phyloP scores from a whole-genome alignment of 2,113 vertebrate species.

The Lagenorhynchus albirostris region DNA sequence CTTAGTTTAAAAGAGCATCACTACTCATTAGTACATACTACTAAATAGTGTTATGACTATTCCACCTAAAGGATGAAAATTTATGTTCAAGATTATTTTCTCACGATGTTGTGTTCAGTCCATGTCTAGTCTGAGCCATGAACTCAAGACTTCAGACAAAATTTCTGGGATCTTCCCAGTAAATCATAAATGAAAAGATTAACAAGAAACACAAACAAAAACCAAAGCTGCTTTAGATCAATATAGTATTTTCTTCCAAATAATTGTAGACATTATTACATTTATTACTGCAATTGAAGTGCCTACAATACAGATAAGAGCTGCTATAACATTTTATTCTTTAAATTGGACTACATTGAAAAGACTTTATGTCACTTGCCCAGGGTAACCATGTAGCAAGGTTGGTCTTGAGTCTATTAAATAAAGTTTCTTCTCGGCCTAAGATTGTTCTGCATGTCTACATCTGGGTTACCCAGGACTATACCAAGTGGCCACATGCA shows the following conservation, averaged over 20 bases:
- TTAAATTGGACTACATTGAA: neutral
- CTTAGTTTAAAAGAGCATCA: neutral
- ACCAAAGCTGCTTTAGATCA: neutral
- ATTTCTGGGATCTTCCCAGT: neutral
- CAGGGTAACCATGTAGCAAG: neutral
- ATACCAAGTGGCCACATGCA: neutral
- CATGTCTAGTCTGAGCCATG: neutral
- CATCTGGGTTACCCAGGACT: neutral
- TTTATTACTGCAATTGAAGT: neutral
- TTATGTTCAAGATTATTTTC: neutral
- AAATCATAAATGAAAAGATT: neutral
- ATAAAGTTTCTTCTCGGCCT: neutral
- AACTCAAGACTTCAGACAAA: neutral
- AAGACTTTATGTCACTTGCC: neutral
- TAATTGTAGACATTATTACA: neutral
- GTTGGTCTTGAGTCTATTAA: neutral
- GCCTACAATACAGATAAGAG: neutral
- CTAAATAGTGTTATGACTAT: neutral
- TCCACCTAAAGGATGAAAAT: neutral
- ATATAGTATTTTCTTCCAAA: neutral
- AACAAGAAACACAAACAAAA: conserved; percentile 6
- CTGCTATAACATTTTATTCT: neutral
- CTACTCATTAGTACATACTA: neutral
- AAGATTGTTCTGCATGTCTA: neutral
- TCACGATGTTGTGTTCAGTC: neutral